A percentile compares a stretch with the other conserved stretches of the same genome.
Evolutionary conservation across 2,113 vertebrate species (phyloP).

Genomic region (Probosciger aterrimus): DNA sequence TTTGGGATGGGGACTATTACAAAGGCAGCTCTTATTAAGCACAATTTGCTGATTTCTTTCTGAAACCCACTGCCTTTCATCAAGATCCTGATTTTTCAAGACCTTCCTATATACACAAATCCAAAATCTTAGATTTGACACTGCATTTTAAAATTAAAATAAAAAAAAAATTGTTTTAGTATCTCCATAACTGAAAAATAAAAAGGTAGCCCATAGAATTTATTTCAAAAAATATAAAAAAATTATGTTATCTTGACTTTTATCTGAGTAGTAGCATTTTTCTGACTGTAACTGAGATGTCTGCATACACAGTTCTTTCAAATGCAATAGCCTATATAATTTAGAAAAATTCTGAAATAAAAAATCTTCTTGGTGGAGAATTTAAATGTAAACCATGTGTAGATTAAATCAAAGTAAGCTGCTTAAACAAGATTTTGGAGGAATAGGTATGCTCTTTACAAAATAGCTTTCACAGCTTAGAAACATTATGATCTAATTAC

Average conservation of each 20-base stretch:
- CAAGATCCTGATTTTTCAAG: not conserved
- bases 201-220: not conserved
- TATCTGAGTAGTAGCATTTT: not conserved
- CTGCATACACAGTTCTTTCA: not conserved
- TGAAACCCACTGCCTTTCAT: not conserved
- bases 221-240: not conserved
- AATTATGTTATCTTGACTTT: not conserved
- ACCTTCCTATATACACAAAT: not conserved
- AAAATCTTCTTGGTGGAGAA: not conserved
- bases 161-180: not conserved
- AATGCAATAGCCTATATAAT: not conserved
- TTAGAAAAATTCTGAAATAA: not conserved
- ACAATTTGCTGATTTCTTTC: not conserved
- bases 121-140: not conserved
- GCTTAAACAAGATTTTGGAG: not conserved
- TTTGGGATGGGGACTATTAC: not conserved
- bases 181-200: not conserved
- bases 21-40: not conserved
- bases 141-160: not conserved
- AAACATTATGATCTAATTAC: not conserved
- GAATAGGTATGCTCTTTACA: not conserved
- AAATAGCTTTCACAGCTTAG: not conserved
- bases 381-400: not conserved
- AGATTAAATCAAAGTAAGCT: not conserved
- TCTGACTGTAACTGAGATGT: not conserved